Evolutionary conservation across 2,797 vertebrate genomes (phyloP).

Genomic region (Sebastes vulpes): DNA sequence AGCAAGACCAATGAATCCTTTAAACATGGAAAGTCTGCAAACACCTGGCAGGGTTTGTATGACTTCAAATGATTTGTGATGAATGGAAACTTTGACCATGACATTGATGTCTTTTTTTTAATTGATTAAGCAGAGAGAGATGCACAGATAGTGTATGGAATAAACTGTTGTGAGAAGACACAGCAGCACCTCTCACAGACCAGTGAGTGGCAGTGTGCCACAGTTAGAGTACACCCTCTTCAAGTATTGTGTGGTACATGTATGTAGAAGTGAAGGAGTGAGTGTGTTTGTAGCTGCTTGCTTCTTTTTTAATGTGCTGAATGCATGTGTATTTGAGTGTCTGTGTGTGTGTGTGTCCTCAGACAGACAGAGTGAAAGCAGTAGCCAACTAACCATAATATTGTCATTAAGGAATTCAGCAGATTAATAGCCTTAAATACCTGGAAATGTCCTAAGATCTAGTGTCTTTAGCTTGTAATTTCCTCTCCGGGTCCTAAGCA

Average conservation of each 20-base stretch:
- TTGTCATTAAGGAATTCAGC: conserved; percentile 77
- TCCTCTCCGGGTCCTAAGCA: conserved; percentile 77
- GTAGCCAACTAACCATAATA: conserved; percentile 73
- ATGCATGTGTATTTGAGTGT: conserved; percentile 1
- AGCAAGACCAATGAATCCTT: background rate
- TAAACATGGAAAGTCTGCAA: background rate
- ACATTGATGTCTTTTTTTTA: background rate
- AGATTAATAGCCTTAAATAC: conserved; percentile 81
- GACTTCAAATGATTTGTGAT: conserved; percentile 4
- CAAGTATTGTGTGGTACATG: conserved; percentile 8
- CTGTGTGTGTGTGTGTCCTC: conserved; percentile 4
- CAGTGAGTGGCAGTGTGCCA: conserved; percentile 85
- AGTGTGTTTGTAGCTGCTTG: conserved; percentile 20
- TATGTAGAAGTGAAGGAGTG: conserved; percentile 3
- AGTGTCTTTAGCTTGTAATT: conserved; percentile 75
- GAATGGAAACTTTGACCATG: background rate
- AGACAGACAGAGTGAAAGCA: conserved; percentile 54
- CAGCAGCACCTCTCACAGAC: conserved; percentile 74
- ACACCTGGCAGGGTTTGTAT: conserved; percentile 3
- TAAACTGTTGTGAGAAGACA: background rate
- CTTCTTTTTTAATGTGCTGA: conserved; percentile 15
- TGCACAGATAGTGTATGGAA: background rate
- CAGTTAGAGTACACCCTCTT: conserved; percentile 55
- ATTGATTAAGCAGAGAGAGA: background rate
- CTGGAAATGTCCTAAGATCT: conserved; percentile 79